A percentile compares a stretch with the other conserved stretches of the same genome.
Conservation (phyloP, 2,888 invertebrate species). For the Pilophorus perplexus region DNA sequence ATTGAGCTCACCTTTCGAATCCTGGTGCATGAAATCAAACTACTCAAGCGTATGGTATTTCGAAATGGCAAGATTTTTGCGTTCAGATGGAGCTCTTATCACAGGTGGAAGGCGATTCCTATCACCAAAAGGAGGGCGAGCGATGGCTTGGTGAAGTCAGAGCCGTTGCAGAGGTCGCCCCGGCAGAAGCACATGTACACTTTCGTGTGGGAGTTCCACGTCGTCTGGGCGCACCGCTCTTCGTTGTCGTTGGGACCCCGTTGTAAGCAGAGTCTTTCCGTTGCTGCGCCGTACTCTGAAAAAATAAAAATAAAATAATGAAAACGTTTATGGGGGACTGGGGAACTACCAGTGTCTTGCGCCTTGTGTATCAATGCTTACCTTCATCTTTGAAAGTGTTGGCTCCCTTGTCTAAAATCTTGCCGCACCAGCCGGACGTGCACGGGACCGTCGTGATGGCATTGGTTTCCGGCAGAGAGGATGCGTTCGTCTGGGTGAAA, state of each 20-base stretch:
- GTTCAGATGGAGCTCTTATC: no score
- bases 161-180: constrained; percentile 80
- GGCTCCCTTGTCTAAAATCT: constrained; percentile 75
- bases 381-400: constrained; percentile 71
- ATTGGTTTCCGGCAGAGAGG: constrained; percentile 66
- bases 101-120: no score
- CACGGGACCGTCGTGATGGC: constrained; percentile 77
- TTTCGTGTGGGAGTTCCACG: constrained; percentile 75
- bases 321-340: not conserved
- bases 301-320: not conserved
- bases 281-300: constrained; percentile 57
- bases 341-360: no score
- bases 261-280: constrained; percentile 82
- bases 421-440: constrained; percentile 90
- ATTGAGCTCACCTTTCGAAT: no score
- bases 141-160: constrained; percentile 43
- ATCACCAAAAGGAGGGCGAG: no score
- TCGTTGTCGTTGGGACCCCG: constrained; percentile 83
- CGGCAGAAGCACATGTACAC: constrained; percentile 89
- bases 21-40: no score
- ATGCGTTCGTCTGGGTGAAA: constrained; percentile 70
- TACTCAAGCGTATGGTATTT: no score
- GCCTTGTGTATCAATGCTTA: no score
- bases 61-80: no score
- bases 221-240: constrained; percentile 83